phyloP scores from a whole-genome alignment of 2,113 vertebrate species.

The Myotis lucifugus region DNA sequence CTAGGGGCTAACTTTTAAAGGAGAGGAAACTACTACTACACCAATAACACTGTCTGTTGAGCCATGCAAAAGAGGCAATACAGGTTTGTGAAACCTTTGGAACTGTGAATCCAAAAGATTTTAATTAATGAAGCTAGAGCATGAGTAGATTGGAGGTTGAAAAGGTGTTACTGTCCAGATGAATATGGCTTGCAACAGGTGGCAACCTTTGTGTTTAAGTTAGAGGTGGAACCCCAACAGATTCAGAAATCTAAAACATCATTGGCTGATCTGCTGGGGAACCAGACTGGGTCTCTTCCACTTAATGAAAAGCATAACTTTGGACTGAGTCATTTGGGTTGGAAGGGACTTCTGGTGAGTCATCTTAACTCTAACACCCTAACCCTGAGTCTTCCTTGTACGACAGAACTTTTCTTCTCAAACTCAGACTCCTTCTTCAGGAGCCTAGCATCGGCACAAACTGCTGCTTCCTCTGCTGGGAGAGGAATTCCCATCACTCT shows the following conservation, averaged over 20 bases:
- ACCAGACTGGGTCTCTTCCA: constrained; percentile 73
- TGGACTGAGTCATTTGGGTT: constrained; percentile 77
- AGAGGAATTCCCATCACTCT: not conserved
- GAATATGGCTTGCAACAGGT: not conserved
- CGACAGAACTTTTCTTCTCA: constrained; percentile 54
- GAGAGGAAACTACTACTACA: not conserved
- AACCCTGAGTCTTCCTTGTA: constrained; percentile 65
- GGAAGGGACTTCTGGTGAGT: constrained; percentile 86
- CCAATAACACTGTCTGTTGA: not conserved
- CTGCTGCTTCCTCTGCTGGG: constrained; percentile 3
- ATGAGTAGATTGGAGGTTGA: not conserved
- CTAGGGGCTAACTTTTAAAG: not conserved
- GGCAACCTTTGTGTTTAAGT: not conserved
- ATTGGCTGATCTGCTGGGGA: constrained; percentile 72
- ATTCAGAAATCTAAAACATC: constrained; percentile 39
- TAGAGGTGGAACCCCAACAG: constrained; percentile 16
- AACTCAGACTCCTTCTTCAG: not conserved
- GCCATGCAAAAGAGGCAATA: not conserved
- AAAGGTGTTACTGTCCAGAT: not conserved
- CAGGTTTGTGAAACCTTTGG: not conserved
- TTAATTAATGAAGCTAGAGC: not conserved
- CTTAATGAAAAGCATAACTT: constrained; percentile 72
- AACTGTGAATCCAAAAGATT: not conserved
- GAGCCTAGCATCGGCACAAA: not conserved
- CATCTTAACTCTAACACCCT: constrained; percentile 81